Evolutionary conservation across 2,113 vertebrate genomes (phyloP).

Genomic region (Galeopterus variegatus): DNA sequence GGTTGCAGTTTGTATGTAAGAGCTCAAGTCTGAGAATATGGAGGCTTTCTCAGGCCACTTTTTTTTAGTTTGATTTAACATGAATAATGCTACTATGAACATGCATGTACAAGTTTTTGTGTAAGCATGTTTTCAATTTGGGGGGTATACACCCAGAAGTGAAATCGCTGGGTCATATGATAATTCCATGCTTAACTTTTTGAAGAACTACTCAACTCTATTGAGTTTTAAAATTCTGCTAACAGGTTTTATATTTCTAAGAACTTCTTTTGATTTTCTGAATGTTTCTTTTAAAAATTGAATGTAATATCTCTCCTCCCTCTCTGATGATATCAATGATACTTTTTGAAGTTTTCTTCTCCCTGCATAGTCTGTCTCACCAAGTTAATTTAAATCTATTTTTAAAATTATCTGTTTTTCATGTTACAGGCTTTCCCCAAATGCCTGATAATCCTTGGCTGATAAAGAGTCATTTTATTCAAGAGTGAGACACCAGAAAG

Average conservation of each 20-base stretch:
- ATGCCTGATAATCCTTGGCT: not conserved
- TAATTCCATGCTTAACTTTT: constrained; percentile 49
- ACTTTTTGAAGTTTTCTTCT: constrained; percentile 12
- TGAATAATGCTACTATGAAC: not conserved
- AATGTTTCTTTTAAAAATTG: constrained; percentile 32
- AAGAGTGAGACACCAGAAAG: not conserved
- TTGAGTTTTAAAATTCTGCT: constrained; percentile 10
- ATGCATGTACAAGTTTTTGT: not conserved
- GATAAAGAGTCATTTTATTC: constrained; percentile 2
- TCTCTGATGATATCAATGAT: constrained; percentile 3
- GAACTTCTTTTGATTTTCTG: not conserved
- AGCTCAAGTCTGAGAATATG: too few relatives aligned
- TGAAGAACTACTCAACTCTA: constrained; percentile 30
- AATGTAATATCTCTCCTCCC: not conserved
- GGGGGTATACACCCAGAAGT: not conserved
- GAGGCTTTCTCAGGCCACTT: too few relatives aligned
- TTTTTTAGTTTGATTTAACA: too few relatives aligned
- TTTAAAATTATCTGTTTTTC: not conserved
- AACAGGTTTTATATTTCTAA: constrained; percentile 4
- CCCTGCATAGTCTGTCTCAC: not conserved
- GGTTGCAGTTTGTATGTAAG: too few relatives aligned
- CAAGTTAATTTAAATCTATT: constrained; percentile 16
- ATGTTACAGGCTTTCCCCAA: not conserved
- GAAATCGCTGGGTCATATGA: not conserved
- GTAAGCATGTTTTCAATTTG: not conserved